A percentile compares a stretch with the other conserved stretches of the same genome.
These are phyloP conservation scores for Zonotrichia leucophrys DNA, from an alignment of 2,113 vertebrate genomes.

Conservation along the genomic window DNA sequence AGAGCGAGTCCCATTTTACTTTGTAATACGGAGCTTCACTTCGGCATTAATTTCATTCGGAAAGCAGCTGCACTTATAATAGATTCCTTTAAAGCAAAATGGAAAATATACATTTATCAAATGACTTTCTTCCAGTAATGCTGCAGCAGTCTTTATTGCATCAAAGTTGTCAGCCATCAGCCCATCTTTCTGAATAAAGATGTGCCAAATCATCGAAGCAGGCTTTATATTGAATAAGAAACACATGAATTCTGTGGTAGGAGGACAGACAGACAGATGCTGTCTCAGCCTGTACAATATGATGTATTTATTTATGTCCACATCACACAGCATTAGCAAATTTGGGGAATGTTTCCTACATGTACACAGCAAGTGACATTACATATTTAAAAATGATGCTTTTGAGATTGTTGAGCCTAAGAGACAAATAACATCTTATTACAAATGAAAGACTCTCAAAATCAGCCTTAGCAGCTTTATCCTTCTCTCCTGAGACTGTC, in stretches of 20 bases:
- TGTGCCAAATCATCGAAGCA: slow-evolving; percentile 24
- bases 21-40: slow-evolving; percentile 74
- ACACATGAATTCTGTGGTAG: slow-evolving; percentile 1
- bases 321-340: neutral
- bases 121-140: slow-evolving; percentile 71
- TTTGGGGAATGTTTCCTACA: neutral
- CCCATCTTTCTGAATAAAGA: slow-evolving; percentile 61
- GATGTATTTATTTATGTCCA: slow-evolving; percentile 46
- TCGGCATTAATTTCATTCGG: slow-evolving; percentile 73
- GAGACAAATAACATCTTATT: neutral
- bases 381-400: neutral
- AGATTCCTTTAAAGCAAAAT: slow-evolving; percentile 78
- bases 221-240: slow-evolving; percentile 53
- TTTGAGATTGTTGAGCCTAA: neutral
- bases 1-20: slow-evolving; percentile 77
- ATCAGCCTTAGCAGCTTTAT: neutral
- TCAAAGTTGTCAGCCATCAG: slow-evolving; percentile 70
- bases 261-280: slow-evolving; percentile 36
- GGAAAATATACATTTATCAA: slow-evolving; percentile 78
- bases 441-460: neutral
- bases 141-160: slow-evolving; percentile 67
- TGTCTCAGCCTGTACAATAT: neutral
- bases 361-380: neutral
- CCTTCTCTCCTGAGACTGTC: neutral
- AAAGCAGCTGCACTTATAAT: slow-evolving; percentile 77